Conservation (phyloP, 30 jellyfish, hydroid and myxozoan genomes). For the Hydra vulgaris region DNA sequence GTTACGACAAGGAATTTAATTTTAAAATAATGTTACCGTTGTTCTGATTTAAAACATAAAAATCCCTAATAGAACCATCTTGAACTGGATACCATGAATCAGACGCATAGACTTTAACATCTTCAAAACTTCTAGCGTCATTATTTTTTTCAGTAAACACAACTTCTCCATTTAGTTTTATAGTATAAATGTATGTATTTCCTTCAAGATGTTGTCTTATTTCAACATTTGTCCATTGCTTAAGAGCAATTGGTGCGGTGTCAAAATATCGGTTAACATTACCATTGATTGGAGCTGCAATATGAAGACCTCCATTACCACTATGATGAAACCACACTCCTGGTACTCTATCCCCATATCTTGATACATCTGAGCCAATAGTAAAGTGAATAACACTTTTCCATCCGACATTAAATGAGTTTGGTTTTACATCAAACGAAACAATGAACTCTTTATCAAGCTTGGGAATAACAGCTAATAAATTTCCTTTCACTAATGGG, state of each 20-base stretch:
- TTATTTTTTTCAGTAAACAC: neutral
- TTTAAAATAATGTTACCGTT: too few species aligned
- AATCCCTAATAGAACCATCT: neutral
- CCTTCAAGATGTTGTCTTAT: neutral
- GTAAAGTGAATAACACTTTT: conserved; percentile 1
- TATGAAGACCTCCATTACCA: conserved; percentile 6
- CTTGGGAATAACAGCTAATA: neutral
- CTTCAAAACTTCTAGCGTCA: neutral
- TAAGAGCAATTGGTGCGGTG: neutral
- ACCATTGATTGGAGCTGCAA: neutral
- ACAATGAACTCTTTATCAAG: neutral
- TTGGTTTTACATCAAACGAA: conserved; percentile 7
- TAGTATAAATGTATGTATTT: neutral
- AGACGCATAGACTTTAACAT: conserved; percentile 8
- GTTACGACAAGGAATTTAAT: too few species aligned
- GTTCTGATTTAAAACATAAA: neutral
- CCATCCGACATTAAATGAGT: neutral
- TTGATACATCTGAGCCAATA: neutral
- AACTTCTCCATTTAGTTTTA: neutral
- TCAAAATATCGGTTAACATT: neutral
- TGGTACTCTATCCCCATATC: conserved; percentile 9
- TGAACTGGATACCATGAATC: conserved; percentile 7
- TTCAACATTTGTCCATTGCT: neutral
- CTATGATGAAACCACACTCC: conserved; percentile 12
- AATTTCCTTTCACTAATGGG: neutral